A percentile compares a stretch with the other conserved stretches of the same genome.
Conservation (phyloP, 2,797 vertebrate species). For the Carapus acus region DNA sequence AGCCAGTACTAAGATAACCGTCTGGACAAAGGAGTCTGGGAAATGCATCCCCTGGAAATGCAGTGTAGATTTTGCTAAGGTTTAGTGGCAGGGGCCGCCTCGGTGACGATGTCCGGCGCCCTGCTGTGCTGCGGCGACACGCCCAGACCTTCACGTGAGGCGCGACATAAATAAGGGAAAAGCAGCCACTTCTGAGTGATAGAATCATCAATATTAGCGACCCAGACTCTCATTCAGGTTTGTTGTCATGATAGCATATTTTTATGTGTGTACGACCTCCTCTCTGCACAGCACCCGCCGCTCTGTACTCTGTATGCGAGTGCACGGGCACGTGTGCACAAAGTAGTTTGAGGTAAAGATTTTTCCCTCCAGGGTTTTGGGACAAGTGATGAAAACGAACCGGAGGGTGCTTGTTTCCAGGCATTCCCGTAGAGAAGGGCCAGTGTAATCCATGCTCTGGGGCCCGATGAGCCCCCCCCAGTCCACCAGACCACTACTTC, state of each 20-base stretch:
- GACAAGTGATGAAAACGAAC: constrained; percentile 27
- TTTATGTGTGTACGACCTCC: constrained; percentile 70
- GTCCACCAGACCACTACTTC: constrained; percentile 22
- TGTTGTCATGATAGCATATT: constrained; percentile 69
- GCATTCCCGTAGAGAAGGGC: constrained; percentile 47
- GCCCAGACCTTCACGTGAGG: constrained; percentile 21
- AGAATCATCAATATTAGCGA: constrained; percentile 60
- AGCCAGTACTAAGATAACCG: too few species aligned
- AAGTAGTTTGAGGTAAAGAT: not conserved
- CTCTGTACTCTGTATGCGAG: constrained; percentile 15
- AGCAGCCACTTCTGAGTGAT: constrained; percentile 56
- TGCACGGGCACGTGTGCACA: constrained; percentile 16
- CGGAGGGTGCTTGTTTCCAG: constrained; percentile 1
- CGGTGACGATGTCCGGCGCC: too few species aligned
- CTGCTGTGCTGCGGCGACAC: too few species aligned
- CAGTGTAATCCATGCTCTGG: constrained; percentile 43
- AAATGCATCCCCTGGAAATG: too few species aligned
- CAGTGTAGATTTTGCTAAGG: too few species aligned
- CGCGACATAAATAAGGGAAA: constrained; percentile 74
- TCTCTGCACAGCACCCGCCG: too few species aligned
- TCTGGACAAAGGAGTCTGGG: too few species aligned
- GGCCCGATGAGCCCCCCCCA: constrained; percentile 26
- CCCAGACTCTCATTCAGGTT: constrained; percentile 63
- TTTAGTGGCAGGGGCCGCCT: too few species aligned
- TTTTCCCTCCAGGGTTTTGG: constrained; percentile 10